Evolutionary conservation across 2,113 vertebrate genomes (phyloP).

Genomic region (Thamnophis sirtalis): DNA sequence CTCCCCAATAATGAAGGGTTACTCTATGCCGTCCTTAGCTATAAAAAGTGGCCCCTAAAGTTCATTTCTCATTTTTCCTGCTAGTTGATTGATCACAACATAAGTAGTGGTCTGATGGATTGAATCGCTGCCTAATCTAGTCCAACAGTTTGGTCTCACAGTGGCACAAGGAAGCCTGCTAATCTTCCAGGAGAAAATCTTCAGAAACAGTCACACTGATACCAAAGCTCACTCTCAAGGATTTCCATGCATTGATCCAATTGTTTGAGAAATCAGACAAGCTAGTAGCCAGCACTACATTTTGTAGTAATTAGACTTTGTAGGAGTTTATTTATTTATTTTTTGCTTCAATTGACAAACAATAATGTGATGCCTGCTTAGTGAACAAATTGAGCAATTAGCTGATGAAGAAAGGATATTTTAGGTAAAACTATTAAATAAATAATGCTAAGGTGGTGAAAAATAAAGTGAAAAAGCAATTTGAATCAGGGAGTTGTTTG

Average conservation of each 20-base stretch:
- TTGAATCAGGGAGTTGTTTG: background rate
- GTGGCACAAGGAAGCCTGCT: background rate
- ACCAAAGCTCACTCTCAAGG: background rate
- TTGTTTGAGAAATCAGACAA: background rate
- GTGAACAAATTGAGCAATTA: background rate
- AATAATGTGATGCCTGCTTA: background rate
- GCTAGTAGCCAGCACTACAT: background rate
- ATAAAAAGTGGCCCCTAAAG: background rate
- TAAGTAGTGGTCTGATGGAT: background rate
- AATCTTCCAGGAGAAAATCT: background rate
- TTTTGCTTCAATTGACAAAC: background rate
- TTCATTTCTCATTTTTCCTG: background rate
- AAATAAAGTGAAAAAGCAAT: background rate
- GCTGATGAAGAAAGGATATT: background rate
- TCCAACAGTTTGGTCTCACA: background rate
- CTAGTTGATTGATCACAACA: background rate
- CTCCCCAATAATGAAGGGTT: background rate
- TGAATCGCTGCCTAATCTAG: background rate
- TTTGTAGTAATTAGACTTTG: background rate
- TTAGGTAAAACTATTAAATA: background rate
- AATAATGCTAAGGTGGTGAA: background rate
- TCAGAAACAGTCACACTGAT: background rate
- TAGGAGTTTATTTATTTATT: background rate
- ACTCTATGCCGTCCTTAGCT: too few species aligned
- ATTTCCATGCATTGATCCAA: background rate